phyloP scores from a whole-genome alignment of 2,888 invertebrate species.

The Ypsolopha scabrella region DNA sequence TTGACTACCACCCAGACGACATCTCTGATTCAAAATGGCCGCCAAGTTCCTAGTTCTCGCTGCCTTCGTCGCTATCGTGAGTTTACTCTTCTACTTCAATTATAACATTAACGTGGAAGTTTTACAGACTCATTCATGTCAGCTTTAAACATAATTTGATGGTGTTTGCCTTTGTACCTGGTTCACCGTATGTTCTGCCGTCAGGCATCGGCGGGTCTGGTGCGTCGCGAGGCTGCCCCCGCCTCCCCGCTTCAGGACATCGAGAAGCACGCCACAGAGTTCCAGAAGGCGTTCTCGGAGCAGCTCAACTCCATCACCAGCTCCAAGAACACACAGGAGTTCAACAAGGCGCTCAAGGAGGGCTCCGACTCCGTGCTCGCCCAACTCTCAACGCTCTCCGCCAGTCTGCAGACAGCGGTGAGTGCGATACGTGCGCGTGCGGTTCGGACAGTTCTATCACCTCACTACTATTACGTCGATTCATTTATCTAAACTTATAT shows the following conservation, averaged over 20 bases:
- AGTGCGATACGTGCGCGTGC: no score
- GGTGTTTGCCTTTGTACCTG: background rate
- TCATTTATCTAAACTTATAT: no score
- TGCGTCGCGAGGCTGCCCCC: conserved; percentile 38
- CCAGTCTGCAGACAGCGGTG: conserved; percentile 38
- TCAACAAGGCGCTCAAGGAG: conserved; percentile 45
- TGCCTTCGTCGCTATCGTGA: conserved; percentile 50
- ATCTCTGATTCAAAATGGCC: conserved; percentile 25
- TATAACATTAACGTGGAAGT: no score
- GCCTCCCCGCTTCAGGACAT: conserved; percentile 28
- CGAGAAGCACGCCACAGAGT: conserved; percentile 39
- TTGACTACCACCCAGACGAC: conserved; percentile 2
- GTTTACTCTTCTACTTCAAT: conserved; percentile 15
- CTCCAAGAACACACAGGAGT: conserved; percentile 46
- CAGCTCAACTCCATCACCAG: conserved; percentile 31
- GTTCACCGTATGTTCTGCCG: background rate
- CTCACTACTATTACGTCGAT: no score
- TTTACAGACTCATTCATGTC: background rate
- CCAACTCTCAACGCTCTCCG: conserved; percentile 33
- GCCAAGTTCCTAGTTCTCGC: conserved; percentile 29
- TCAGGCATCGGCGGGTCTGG: conserved; percentile 9
- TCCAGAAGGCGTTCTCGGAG: conserved; percentile 41
- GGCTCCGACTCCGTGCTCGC: conserved; percentile 38
- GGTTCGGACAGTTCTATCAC: no score
- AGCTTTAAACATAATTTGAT: background rate